Conservation (phyloP, 2,888 invertebrate genomes). For the Folsomia candida region DNA sequence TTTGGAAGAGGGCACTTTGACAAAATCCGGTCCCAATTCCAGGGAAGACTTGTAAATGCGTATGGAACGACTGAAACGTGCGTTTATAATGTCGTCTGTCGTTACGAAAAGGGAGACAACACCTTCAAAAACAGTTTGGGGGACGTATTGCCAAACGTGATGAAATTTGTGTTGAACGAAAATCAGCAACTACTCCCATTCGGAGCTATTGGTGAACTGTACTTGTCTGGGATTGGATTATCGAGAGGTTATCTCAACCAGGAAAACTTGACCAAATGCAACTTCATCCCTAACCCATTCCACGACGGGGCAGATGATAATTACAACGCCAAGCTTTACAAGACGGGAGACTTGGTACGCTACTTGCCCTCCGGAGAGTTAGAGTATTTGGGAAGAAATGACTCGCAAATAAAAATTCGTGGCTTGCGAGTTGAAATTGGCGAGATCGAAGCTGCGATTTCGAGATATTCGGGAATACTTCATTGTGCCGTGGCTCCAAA, state of each 20-base stretch:
- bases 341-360: slow-evolving; percentile 23
- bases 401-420: slow-evolving; percentile 79
- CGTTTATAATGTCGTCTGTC: not conserved
- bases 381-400: slow-evolving; percentile 56
- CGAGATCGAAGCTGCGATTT: slow-evolving; percentile 76
- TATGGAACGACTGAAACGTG: slow-evolving; percentile 11
- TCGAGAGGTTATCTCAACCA: slow-evolving; percentile 10
- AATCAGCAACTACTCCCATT: slow-evolving; percentile 65
- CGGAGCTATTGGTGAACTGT: slow-evolving; percentile 20
- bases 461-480: slow-evolving; percentile 65
- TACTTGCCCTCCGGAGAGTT: slow-evolving; percentile 12
- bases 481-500: too few species aligned
- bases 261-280: not conserved
- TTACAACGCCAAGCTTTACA: too few species aligned
- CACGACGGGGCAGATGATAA: slow-evolving; percentile 12
- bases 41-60: not conserved
- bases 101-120: not conserved
- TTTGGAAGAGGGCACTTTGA: too few species aligned
- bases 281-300: too few species aligned
- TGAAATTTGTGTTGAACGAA: slow-evolving; percentile 72
- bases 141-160: slow-evolving; percentile 73
- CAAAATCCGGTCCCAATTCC: too few species aligned
- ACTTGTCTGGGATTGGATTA: slow-evolving; percentile 17
- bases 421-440: slow-evolving; percentile 81
- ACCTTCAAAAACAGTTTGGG: slow-evolving; percentile 1